A percentile compares a stretch with the other conserved stretches of the same genome.
Conservation (phyloP, 2,113 vertebrate genomes). For the Dasyprocta punctata region DNA sequence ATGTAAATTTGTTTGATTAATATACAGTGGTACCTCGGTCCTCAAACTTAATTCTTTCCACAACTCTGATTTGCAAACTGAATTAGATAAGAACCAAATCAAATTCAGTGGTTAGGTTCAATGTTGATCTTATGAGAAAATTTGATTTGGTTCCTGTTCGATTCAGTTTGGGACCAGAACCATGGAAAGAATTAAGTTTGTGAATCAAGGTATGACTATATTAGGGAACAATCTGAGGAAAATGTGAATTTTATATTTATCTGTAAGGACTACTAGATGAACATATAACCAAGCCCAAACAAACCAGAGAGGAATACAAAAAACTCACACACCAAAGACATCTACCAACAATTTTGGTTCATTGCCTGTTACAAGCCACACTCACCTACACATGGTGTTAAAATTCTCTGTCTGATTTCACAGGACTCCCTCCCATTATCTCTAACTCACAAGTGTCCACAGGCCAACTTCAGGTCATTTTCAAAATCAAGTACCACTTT, state of each 20-base stretch:
- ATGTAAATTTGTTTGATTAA: neutral
- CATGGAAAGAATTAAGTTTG: neutral
- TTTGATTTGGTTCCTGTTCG: neutral
- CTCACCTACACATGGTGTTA: neutral
- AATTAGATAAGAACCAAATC: neutral
- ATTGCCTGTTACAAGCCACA: accelerated
- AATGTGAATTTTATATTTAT: neutral
- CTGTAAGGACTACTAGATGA: neutral
- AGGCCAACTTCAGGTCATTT: neutral
- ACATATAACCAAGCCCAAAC: neutral
- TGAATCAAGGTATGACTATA: neutral
- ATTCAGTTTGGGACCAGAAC: neutral
- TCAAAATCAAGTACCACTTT: neutral
- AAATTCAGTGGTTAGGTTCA: neutral
- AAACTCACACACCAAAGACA: neutral
- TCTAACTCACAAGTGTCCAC: neutral
- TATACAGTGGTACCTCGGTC: neutral
- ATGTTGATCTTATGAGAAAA: neutral
- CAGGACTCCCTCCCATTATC: neutral
- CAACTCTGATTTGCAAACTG: neutral
- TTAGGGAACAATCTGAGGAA: neutral
- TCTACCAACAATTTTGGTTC: neutral
- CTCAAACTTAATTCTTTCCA: neutral
- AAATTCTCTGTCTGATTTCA: neutral
- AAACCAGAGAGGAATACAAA: neutral